phyloP scores from a whole-genome alignment of 2,888 invertebrate species.

The Drosophila planitibia region DNA sequence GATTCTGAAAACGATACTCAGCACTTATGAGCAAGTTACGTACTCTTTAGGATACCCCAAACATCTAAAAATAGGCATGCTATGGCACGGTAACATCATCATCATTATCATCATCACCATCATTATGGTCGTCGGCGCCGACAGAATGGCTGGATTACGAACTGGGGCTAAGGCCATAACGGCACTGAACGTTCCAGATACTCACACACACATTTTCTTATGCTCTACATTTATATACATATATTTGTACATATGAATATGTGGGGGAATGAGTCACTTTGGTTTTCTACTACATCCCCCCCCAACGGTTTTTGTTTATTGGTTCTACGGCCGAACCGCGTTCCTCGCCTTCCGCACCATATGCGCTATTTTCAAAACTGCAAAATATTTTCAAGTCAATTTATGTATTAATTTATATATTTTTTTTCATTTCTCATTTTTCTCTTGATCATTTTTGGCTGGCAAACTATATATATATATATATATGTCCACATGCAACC shows the following conservation, averaged over 20 bases:
- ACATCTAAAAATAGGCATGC: slow-evolving; percentile 42
- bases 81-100: slow-evolving; percentile 32
- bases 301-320: neutral
- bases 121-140: slow-evolving; percentile 9
- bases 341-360: neutral
- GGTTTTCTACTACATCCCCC: neutral
- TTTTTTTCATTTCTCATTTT: slow-evolving; percentile 9
- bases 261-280: slow-evolving; percentile 46
- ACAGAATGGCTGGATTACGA: slow-evolving; percentile 54
- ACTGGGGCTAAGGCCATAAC: slow-evolving; percentile 52
- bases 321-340: neutral
- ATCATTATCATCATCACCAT: slow-evolving; percentile 12
- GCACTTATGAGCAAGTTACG: neutral
- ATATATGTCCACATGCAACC: slow-evolving; percentile 18
- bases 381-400: slow-evolving; percentile 29
- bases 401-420: neutral
- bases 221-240: neutral
- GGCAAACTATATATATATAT: slow-evolving; percentile 8
- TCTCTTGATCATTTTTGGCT: slow-evolving; percentile 15
- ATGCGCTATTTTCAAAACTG: slow-evolving; percentile 42
- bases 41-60: slow-evolving; percentile 33
- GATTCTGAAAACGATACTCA: slow-evolving; percentile 11
- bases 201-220: slow-evolving; percentile 42
- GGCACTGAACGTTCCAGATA: slow-evolving; percentile 52
- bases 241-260: neutral